A percentile compares a stretch with the other conserved stretches of the same genome.
Evolutionary conservation across 2,888 invertebrate species (phyloP).

Genomic region (Apamea monoglypha): DNA sequence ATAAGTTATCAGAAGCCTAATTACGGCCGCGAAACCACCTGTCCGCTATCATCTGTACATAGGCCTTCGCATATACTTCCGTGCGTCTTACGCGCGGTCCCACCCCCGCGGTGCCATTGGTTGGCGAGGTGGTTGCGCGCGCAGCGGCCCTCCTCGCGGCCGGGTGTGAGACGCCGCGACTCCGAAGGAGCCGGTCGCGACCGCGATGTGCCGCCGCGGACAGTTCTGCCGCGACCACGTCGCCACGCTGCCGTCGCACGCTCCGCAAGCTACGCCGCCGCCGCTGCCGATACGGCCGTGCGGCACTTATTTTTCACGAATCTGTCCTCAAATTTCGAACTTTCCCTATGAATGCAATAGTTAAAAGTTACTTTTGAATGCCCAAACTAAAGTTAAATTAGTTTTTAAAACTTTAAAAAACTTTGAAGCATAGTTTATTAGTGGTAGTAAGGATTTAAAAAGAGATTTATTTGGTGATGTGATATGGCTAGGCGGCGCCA

Average conservation of each 20-base stretch:
- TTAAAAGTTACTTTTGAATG: conserved; percentile 53
- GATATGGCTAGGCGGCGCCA: conserved; percentile 84
- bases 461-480: conserved; percentile 83
- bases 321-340: conserved; percentile 39
- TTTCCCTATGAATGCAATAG: conserved; percentile 42
- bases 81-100: conserved; percentile 89
- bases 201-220: conserved; percentile 82
- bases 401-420: conserved; percentile 56
- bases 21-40: conserved; percentile 90
- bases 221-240: conserved; percentile 85
- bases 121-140: conserved; percentile 83
- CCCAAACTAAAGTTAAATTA: conserved; percentile 40
- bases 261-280: conserved; percentile 53
- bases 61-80: conserved; percentile 91
- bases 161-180: conserved; percentile 83
- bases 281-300: conserved; percentile 62
- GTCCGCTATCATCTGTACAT: conserved; percentile 90
- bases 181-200: conserved; percentile 85
- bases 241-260: conserved; percentile 74
- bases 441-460: conserved; percentile 60
- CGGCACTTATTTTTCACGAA: conserved; percentile 64
- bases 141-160: conserved; percentile 87
- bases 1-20: conserved; percentile 89
- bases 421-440: conserved; percentile 62
- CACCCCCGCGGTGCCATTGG: conserved; percentile 87